A percentile compares a stretch with the other conserved stretches of the same genome.
Evolutionary conservation across 2,888 invertebrate species (phyloP).

Genomic region (Automeris io): DNA sequence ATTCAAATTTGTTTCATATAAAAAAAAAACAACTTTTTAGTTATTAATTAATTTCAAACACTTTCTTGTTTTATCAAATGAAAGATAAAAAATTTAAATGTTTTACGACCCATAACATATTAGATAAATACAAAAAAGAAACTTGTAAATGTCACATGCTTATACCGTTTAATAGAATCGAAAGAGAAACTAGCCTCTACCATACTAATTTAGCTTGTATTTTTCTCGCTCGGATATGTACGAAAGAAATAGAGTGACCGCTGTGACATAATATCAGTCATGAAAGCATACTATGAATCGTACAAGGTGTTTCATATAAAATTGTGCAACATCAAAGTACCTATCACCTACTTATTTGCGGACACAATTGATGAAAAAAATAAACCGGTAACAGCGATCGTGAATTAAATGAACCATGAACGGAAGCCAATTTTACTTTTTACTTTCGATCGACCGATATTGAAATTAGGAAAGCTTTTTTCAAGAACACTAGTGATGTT

Average conservation of each 20-base stretch:
- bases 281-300: slow-evolving; percentile 20
- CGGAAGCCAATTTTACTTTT: slow-evolving; percentile 33
- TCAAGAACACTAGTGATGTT: not conserved
- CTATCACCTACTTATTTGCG: slow-evolving; percentile 18
- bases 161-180: too few species aligned
- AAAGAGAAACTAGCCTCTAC: too few species aligned
- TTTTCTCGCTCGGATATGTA: not conserved
- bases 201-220: too few species aligned
- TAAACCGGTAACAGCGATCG: slow-evolving; percentile 21
- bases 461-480: slow-evolving; percentile 21
- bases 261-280: slow-evolving; percentile 24
- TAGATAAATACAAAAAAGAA: too few species aligned
- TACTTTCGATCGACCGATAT: slow-evolving; percentile 21
- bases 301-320: slow-evolving; percentile 21
- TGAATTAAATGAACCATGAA: slow-evolving; percentile 42
- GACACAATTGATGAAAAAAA: slow-evolving; percentile 11
- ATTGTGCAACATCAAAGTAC: slow-evolving; percentile 27
- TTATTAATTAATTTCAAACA: too few species aligned
- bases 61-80: too few species aligned
- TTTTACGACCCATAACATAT: too few species aligned
- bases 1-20: too few species aligned
- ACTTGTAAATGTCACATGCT: too few species aligned
- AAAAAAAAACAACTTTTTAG: too few species aligned
- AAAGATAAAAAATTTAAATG: too few species aligned
- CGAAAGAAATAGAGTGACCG: not conserved